phyloP scores from a whole-genome alignment of 2,888 invertebrate genomes.

The Hermodice carunculata region DNA sequence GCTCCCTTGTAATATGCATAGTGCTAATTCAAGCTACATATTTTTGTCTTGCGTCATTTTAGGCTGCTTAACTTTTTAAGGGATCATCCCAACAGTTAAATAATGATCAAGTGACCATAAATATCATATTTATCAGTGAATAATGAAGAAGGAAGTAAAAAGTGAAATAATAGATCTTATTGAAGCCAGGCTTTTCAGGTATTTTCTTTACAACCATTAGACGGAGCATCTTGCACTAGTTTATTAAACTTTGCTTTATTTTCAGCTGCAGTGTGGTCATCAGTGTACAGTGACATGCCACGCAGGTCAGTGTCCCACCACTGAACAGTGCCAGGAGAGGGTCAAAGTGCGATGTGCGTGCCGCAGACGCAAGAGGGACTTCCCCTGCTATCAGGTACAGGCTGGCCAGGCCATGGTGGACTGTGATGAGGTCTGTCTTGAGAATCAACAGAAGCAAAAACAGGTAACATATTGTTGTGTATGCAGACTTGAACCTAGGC shows the following conservation, averaged over 20 bases:
- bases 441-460: conserved; percentile 49
- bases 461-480: conserved; percentile 43
- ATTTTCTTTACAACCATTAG: neutral
- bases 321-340: conserved; percentile 82
- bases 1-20: too few species aligned
- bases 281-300: conserved; percentile 71
- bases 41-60: too few species aligned
- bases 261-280: conserved; percentile 86
- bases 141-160: too few species aligned
- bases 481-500: neutral
- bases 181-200: conserved; percentile 13
- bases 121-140: too few species aligned
- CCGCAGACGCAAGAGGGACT: conserved; percentile 81
- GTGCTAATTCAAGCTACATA: too few species aligned
- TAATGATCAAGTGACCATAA: too few species aligned
- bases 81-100: too few species aligned
- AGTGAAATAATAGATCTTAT: too few species aligned
- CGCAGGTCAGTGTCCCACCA: conserved; percentile 58
- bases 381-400: conserved; percentile 73
- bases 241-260: too few species aligned
- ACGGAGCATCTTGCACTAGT: too few species aligned
- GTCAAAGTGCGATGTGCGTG: conserved; percentile 85
- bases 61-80: too few species aligned
- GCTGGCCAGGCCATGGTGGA: conserved; percentile 48
- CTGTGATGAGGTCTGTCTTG: conserved; percentile 62